A percentile compares a stretch with the other conserved stretches of the same genome.
These are phyloP conservation scores for Strigamia crassipes DNA, from an alignment of 2,888 invertebrate species.

Conservation along the genomic window DNA sequence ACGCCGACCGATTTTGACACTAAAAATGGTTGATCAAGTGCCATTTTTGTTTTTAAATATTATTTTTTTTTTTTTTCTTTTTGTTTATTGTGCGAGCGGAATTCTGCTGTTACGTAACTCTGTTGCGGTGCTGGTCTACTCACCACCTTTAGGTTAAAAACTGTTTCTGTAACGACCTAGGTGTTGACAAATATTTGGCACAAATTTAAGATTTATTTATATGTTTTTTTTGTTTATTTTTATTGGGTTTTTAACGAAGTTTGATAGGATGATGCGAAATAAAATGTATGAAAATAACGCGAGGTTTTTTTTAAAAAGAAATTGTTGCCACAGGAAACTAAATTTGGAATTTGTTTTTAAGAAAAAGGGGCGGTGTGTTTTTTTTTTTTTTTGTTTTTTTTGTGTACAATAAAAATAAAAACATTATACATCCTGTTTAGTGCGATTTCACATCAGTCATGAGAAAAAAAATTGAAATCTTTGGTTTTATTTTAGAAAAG, in stretches of 20 bases:
- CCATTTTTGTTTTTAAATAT: neutral
- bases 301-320: neutral
- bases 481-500: slow-evolving; percentile 43
- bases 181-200: slow-evolving; percentile 15
- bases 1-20: neutral
- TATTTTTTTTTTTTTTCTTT: slow-evolving; percentile 11
- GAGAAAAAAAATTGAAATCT: neutral
- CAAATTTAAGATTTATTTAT: neutral
- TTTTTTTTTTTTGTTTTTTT: no score
- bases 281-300: neutral
- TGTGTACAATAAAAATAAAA: neutral
- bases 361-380: neutral
- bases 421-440: slow-evolving; percentile 1
- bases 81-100: neutral
- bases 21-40: no score
- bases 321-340: neutral
- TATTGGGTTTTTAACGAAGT: neutral
- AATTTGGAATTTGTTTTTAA: neutral
- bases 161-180: neutral
- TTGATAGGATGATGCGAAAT: neutral
- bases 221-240: neutral
- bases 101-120: slow-evolving; percentile 45
- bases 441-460: neutral
- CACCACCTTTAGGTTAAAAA: slow-evolving; percentile 50
- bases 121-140: slow-evolving; percentile 55